phyloP scores from a whole-genome alignment of 1,140 invertebrate species.

The Monochamus saltuarius region DNA sequence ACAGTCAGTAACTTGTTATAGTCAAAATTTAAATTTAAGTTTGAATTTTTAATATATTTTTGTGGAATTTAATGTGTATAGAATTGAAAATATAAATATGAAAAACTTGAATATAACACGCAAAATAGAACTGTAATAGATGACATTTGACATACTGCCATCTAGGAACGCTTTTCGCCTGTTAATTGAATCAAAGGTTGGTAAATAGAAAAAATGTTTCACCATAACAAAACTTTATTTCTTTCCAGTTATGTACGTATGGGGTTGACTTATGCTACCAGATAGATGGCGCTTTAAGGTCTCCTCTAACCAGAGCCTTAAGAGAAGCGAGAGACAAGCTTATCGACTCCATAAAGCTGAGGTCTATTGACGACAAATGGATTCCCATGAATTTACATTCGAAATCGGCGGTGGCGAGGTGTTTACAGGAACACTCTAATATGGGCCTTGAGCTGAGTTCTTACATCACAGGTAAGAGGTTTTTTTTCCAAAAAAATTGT shows the following conservation, averaged over 20 bases:
- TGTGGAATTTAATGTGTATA: too few relatives aligned
- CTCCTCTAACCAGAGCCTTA: constrained; percentile 62
- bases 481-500: too few relatives aligned
- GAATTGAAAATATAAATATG: too few relatives aligned
- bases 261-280: constrained; percentile 79
- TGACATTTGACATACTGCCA: too few relatives aligned
- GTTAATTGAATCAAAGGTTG: too few relatives aligned
- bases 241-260: constrained; percentile 64
- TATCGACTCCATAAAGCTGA: constrained; percentile 70
- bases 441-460: constrained; percentile 57
- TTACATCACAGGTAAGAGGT: constrained; percentile 59
- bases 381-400: constrained; percentile 67
- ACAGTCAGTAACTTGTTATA: too few relatives aligned
- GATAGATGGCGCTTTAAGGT: constrained; percentile 68
- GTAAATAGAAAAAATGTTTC: too few relatives aligned
- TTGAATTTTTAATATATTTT: too few relatives aligned
- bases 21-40: too few relatives aligned
- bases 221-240: background rate
- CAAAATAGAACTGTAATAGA: too few relatives aligned
- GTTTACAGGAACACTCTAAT: constrained; percentile 60
- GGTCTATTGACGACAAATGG: constrained; percentile 72
- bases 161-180: too few relatives aligned
- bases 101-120: too few relatives aligned
- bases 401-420: constrained; percentile 56
- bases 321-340: constrained; percentile 74